Conservation (phyloP, 2,797 vertebrate genomes). For the Ambastaia sidthimunki region DNA sequence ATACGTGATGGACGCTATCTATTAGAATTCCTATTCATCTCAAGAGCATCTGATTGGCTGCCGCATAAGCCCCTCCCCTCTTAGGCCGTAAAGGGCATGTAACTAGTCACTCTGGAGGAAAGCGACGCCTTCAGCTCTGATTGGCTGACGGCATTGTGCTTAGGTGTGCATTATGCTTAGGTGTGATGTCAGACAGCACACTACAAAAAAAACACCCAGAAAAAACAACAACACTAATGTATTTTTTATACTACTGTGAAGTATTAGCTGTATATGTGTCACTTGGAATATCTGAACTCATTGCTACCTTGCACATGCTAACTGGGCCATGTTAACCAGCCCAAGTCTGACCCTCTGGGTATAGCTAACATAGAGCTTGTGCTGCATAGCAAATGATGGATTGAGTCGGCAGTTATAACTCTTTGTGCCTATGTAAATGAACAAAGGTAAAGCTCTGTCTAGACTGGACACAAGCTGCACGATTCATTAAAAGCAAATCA, state of each 20-base stretch:
- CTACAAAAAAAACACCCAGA: too few relatives aligned
- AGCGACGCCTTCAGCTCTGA: neutral
- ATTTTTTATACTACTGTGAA: too few relatives aligned
- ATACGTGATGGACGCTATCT: neutral
- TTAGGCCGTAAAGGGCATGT: neutral
- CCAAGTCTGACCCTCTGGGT: neutral
- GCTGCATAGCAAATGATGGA: slow-evolving; percentile 21
- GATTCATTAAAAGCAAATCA: neutral
- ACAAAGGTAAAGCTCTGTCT: slow-evolving; percentile 17
- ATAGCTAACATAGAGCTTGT: neutral
- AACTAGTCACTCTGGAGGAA: neutral
- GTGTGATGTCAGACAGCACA: too few relatives aligned
- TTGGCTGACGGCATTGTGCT: neutral
- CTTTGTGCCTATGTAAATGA: slow-evolving; percentile 36
- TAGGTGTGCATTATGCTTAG: too few relatives aligned
- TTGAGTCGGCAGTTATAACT: slow-evolving; percentile 50
- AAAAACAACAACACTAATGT: too few relatives aligned
- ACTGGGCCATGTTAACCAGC: neutral
- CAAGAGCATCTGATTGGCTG: neutral
- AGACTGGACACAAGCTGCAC: neutral
- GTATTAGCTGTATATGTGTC: too few relatives aligned
- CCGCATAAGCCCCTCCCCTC: neutral
- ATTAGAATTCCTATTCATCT: neutral
- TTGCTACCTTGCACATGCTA: neutral
- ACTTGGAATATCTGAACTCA: too few relatives aligned